Evolutionary conservation across 2,113 vertebrate species (phyloP), one percentile per base, ranked within the genome.

Genomic region (Okapia johnstoni): DNA sequence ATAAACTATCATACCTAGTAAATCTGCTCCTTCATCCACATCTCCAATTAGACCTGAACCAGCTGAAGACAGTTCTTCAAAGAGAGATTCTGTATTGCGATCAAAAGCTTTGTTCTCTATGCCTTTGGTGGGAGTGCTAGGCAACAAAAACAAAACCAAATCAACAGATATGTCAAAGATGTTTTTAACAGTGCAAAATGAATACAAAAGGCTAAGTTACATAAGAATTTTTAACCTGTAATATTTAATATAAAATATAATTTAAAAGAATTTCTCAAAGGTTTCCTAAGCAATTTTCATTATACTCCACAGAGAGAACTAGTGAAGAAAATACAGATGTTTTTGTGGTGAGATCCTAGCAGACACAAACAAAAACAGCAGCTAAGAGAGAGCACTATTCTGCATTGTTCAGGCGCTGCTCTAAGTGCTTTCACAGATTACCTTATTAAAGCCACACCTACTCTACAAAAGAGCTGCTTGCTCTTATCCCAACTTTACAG

Each of bases 31-130:
- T 97, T 99, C 99, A 91, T 99, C 99, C 97, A 99, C 99, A 83
- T 99, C 99, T 98, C 99, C 99, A 89, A 99, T 99, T 86, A 99
- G 98, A 98, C 99, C 99, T 60, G 99, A 99, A 87, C 99, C 99
- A 93, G 99, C 99, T 89, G 99, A 99, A 6, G 99, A 99, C 96
- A 99, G 98, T 98, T 99, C 99, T 98, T 99, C 99, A 97, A 99
- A 99, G 94, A 99, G 99, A 91, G 99, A 99, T 60, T 99, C 99
- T 0, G 99, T 99, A 98, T 99, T 99, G 7, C 99, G 99, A 98
- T 99, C 99, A 91, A 99, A 99, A 2, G 99, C 99, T 98, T 99
- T 99, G 98, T 99, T 99, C 98, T 99, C 99, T 26, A 99, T 99
- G 5, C 99, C 99, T 99, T 99, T 99, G 97, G 99, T 98, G 28